These are phyloP conservation scores for Rhynchophorus ferrugineus DNA, from an alignment of 1,140 invertebrate genomes.

Conservation along the genomic window DNA sequence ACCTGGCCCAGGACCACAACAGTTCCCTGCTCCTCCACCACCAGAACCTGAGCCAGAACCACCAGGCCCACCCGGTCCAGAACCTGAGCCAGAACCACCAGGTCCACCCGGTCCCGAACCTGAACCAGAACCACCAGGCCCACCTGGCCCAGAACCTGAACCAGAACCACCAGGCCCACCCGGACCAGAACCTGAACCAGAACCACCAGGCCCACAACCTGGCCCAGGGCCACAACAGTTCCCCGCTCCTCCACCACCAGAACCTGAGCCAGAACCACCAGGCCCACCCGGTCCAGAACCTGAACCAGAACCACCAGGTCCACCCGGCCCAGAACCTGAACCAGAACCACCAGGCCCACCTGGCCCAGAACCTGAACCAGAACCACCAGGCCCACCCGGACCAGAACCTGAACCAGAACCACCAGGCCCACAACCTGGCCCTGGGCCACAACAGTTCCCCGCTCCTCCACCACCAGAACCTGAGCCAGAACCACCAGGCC, in stretches of 20 bases:
- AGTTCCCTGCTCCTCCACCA: background rate
- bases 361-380: background rate
- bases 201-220: conserved; percentile 3
- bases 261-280: background rate
- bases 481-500: background rate
- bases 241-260: background rate
- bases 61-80: background rate
- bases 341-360: conserved; percentile 4
- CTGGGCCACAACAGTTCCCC: background rate
- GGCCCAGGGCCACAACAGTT: background rate
- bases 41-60: conserved; percentile 1
- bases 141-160: background rate
- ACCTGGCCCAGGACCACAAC: conserved; percentile 3
- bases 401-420: conserved; percentile 6
- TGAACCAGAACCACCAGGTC: background rate
- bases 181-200: too few relatives aligned
- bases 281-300: too few relatives aligned
- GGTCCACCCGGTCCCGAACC: background rate
- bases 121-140: background rate
- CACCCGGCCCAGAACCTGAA: background rate
- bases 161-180: background rate
- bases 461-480: background rate
- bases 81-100: conserved; percentile 3
- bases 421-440: background rate
- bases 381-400: background rate